These are phyloP conservation scores for Muscicapa comitata DNA, from an alignment of 2,797 vertebrate genomes.

Conservation along the genomic window DNA sequence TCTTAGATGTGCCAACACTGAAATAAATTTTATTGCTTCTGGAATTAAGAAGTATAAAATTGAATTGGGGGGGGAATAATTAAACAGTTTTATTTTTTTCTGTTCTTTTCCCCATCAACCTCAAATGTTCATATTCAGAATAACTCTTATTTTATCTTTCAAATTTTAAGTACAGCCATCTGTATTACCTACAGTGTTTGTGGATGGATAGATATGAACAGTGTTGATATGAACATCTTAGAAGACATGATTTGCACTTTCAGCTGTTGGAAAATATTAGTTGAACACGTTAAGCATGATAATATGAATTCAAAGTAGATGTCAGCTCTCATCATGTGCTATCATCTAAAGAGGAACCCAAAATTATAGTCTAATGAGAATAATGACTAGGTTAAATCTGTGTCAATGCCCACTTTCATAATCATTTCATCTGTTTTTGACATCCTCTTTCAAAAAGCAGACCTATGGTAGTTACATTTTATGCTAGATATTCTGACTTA, in stretches of 20 bases:
- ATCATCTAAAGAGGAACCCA: background rate
- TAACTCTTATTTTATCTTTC: background rate
- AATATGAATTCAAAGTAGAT: background rate
- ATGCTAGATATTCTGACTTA: background rate
- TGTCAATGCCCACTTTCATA: conserved; percentile 17
- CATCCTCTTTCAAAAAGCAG: background rate
- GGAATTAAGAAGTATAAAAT: conserved; percentile 33
- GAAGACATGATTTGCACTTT: background rate
- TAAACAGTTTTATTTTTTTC: background rate
- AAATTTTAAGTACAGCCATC: background rate
- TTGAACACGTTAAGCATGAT: background rate
- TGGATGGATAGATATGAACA: background rate
- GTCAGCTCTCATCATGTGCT: background rate
- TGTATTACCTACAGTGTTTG: background rate
- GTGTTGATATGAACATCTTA: background rate
- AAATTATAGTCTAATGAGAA: conserved; percentile 47
- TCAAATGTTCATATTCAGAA: background rate
- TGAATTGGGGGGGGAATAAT: background rate
- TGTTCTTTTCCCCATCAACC: background rate
- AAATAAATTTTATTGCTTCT: conserved; percentile 34
- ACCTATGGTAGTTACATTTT: background rate
- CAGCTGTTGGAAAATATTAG: conserved; percentile 1
- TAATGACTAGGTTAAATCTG: conserved; percentile 39
- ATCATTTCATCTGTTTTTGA: conserved; percentile 29
- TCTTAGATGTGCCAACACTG: conserved; percentile 26